Base-by-base conservation (phyloP, 2,888 invertebrate genomes). In the Aethes cnicana region DNA sequence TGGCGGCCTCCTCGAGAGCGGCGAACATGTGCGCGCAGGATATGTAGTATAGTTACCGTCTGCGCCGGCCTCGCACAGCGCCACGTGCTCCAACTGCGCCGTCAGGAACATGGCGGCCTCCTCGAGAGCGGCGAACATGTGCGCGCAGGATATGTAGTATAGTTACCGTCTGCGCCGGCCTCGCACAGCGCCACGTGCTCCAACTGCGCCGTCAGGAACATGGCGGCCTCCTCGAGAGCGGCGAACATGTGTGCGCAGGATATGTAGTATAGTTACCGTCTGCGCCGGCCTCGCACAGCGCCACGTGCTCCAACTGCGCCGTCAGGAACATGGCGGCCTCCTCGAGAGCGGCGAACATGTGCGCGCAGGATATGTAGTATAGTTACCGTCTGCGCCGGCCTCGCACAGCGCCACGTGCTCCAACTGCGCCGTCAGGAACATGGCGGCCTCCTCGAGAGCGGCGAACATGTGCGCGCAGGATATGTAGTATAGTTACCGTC, bases 111-210 rank as follows among this genome's bases (percentile, higher is more conserved):
- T 94, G 9, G 88, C 79, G 1, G 91, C 90, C 69, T 95, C 94
- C 61, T 93, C 93, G 0, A 95, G 81, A 8, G 83, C 72, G 14
- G 93, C 90, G 66, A 95, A 92, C 68, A 94, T 84, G 61, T 92
- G 91, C 0, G 92, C 90, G 0, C 95, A 93, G 64, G 92, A 93
- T 59, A 93, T 93, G 75, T 96, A n/a, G n/a, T n/a, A n/a, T n/a
- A n/a, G n/a, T 70, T 69, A 94, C 94, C 89, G 35, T 91, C 88
- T 1, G 92, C 91, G 58, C 92, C 91, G 37, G 91, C 91, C 72
- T 96, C 95, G 2, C 92, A 77, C 28, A 95, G 77, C 0, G 94
- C 95, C 6, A 95, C 92, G 53, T 94, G 91, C 68, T 96, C 95
- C 70, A 95, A 73, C 69, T 94, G 93, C 17, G 94, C 93, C 0